Conservation (phyloP, 2,113 vertebrate species). For the Caretta caretta region DNA sequence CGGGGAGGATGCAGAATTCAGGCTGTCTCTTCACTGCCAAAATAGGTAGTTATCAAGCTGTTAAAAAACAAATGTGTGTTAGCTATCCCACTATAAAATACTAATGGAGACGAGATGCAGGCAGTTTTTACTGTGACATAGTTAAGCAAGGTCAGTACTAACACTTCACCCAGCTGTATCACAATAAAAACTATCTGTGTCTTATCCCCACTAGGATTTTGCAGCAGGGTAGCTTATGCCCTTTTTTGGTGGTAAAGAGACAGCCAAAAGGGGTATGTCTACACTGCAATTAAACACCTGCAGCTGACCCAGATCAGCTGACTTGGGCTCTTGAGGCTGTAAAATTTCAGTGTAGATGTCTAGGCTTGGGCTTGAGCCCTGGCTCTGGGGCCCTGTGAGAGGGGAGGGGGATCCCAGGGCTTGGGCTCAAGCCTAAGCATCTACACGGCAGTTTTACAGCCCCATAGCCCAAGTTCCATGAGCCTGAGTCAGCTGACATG, state of each 20-base stretch:
- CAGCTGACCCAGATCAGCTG: background rate
- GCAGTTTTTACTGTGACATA: background rate
- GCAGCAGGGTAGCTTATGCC: rapidly evolving
- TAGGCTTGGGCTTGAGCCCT: background rate
- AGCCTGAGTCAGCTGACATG: background rate
- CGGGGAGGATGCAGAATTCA: background rate
- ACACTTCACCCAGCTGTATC: background rate
- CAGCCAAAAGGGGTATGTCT: background rate
- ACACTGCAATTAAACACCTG: background rate
- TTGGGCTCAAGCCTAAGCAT: background rate
- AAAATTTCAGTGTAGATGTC: background rate
- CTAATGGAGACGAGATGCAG: background rate
- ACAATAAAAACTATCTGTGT: background rate
- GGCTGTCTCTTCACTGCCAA: background rate
- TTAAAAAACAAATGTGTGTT: background rate
- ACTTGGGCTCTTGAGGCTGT: background rate
- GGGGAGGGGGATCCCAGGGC: background rate
- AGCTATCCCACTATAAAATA: background rate
- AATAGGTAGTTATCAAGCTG: background rate
- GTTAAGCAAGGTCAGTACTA: no score
- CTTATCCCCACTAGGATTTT: background rate
- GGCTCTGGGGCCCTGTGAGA: no score
- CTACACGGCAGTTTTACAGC: background rate
- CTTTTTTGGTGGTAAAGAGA: background rate
- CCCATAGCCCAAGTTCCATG: background rate